Conservation (phyloP, 2,113 vertebrate genomes). For the Calidris pygmaea region DNA sequence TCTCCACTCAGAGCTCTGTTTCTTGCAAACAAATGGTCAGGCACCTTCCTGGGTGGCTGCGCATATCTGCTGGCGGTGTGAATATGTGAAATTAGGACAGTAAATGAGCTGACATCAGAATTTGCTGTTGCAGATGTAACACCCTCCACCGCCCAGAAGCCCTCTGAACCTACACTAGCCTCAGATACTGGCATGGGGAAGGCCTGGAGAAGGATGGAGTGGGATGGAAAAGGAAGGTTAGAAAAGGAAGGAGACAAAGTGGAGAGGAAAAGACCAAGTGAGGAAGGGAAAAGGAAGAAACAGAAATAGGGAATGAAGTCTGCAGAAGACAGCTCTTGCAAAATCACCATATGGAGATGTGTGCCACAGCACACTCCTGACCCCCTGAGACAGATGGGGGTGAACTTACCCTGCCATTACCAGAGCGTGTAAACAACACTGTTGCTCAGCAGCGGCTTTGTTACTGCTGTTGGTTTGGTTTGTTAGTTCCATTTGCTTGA, state of each 20-base stretch:
- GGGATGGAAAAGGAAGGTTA: background rate
- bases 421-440: background rate
- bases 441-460: background rate
- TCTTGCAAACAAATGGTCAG: background rate
- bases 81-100: background rate
- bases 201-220: background rate
- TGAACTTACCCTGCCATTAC: background rate
- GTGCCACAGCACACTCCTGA: background rate
- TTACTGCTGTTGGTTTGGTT: background rate
- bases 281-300: background rate
- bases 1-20: background rate
- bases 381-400: accelerated
- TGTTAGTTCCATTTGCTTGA: background rate
- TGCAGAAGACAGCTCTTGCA: background rate
- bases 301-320: background rate
- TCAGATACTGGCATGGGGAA: background rate
- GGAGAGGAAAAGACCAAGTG: background rate
- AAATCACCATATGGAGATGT: accelerated
- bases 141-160: background rate
- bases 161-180: background rate
- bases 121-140: background rate
- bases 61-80: accelerated
- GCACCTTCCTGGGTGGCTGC: background rate
- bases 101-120: background rate
- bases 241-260: background rate